Evolutionary conservation across 2,888 invertebrate species (phyloP), one percentile per base, ranked within the genome.

Genomic region (Mylabris sibirica): DNA sequence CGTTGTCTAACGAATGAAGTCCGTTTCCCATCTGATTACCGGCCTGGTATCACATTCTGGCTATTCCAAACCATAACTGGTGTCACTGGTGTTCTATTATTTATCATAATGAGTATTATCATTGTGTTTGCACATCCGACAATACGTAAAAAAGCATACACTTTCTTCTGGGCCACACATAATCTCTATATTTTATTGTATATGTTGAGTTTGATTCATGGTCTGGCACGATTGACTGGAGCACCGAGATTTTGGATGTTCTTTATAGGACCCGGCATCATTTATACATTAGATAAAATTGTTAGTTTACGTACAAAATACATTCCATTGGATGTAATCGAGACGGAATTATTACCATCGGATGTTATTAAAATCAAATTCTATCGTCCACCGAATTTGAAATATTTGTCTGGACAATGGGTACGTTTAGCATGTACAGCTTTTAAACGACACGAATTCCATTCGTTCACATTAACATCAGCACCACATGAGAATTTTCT

Each of bases 101-200:
- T 96, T 82, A 88, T 94, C 64, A 91, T 97, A 65, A 97, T 97
- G 94, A 94, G 95, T 82, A 92, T 97, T 65, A 98, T 98, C 76
- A 97, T 97, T 82, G 93, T 97, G n/a, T 98, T 98, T 83, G 97
- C 98, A 0, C 96, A 97, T 86, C 97, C 97, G 0, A 91, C 91
- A 3, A 94, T 98, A 70, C 89, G 98, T 60, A 95, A 96, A 83
- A 93, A 94, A 77, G 97, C 97, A 0, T 98, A 97, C 84, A 95
- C 95, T 70, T 97, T 95, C 87, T 98, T 98, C 86, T 98, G 98
- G 94, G 91, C 93, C 70, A 95, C 97, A 63, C 98, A 98, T 84
- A 92, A 95, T 11, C 88, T 98, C 6, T 96, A 98, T 82, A 90
- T 97, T 11, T 87, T 93, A 0, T 86, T 98, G 20, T 98, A 98